Base-by-base conservation (phyloP, 2,113 vertebrate genomes). In the Salvelinus alpinus region DNA sequence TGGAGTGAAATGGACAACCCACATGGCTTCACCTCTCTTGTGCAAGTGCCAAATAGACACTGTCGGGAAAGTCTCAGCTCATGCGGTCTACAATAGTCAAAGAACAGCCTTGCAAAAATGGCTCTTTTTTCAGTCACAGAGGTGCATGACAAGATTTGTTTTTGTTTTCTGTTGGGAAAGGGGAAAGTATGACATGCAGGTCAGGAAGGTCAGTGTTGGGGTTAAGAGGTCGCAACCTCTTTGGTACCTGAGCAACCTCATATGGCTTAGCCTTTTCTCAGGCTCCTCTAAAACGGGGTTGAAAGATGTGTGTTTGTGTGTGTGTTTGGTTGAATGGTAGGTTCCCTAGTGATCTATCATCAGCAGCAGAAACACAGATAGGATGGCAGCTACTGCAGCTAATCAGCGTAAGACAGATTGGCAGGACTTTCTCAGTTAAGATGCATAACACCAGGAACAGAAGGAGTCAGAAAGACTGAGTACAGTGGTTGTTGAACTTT, bases 331-430 rank as follows among this genome's bases (percentile, higher is more conserved):
- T 44, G 57, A 51, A 72, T 5, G 67, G 83, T 73, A n/a, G 79
- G 65, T 16, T 16, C 7, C 3, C 85, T 84, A 89, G 88, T 80
- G 86, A 92, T 92, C 90, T 90, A 90, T 92, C 91, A 92, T 83
- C 80, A 71, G 77, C 80, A 69, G 89, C 86, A 83, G 88, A 90
- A 87, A 88, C 82, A 85, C 87, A 86, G 38, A 44, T 89, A 88
- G 86, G 88, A 87, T 88, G 89, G 90, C 88, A 91, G 90, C 90
- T 88, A 89, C 90, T 84, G 88, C 88, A 78, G 88, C 88, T 91
- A 88, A 91, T 89, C 89, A 90, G 91, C 91, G 88, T 91, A 89
- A 91, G 91, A 91, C 89, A 85, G 91, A 91, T 92, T 86, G 91
- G 82, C 86, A 88, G 83, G 77, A 86, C 88, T 88, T 90, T 89